These are phyloP conservation scores for Xiphorhynchus elegans DNA, from an alignment of 2,113 vertebrate species.

Conservation along the genomic window DNA sequence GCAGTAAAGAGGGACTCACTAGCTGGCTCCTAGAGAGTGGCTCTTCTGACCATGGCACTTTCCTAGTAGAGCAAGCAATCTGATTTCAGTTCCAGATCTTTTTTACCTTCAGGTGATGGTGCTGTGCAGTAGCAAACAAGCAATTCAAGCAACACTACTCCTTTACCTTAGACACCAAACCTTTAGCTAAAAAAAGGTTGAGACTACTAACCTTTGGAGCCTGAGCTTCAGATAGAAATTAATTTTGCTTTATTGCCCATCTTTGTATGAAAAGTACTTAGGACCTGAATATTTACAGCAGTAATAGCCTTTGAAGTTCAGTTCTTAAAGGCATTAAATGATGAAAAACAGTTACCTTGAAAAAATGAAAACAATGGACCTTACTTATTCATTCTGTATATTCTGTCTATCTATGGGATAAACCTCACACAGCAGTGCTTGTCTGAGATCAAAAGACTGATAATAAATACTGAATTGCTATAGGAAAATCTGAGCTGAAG, in stretches of 20 bases:
- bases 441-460: slow-evolving; percentile 41
- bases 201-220: neutral
- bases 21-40: neutral
- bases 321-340: slow-evolving; percentile 49
- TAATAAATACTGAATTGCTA: slow-evolving; percentile 45
- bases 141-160: neutral
- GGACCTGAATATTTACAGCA: slow-evolving; percentile 62
- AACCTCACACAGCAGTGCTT: slow-evolving; percentile 11
- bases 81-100: neutral
- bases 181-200: neutral
- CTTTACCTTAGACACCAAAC: neutral
- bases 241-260: neutral
- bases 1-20: neutral
- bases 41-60: neutral
- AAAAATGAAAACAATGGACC: slow-evolving; percentile 45
- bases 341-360: slow-evolving; percentile 56
- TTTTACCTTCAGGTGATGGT: neutral
- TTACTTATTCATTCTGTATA: slow-evolving; percentile 34
- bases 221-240: neutral
- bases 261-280: slow-evolving; percentile 54
- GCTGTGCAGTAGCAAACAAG: neutral
- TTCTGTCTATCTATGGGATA: neutral
- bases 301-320: slow-evolving; percentile 52
- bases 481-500: neutral
- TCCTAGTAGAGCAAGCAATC: neutral